Evolutionary conservation across 2,113 vertebrate species (phyloP).

Genomic region (Rhea pennata): DNA sequence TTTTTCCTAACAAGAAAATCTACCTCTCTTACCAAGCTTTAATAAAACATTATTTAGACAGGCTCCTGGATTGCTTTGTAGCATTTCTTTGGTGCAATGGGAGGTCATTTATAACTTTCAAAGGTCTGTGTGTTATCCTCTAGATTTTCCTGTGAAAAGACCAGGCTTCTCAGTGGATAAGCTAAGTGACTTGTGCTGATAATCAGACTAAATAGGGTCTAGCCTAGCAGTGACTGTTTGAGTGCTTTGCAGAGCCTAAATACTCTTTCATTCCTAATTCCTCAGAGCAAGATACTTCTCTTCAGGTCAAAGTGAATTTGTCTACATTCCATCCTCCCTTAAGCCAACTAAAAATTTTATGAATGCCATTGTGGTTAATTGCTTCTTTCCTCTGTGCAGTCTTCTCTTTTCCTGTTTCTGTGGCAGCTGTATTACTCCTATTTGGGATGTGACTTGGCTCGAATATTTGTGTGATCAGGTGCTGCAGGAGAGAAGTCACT

Average conservation of each 20-base stretch:
- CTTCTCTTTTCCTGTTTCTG: background rate
- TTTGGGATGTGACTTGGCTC: background rate
- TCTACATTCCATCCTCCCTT: background rate
- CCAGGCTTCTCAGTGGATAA: background rate
- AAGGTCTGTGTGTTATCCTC: background rate
- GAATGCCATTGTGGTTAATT: background rate
- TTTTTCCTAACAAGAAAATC: background rate
- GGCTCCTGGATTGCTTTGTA: background rate
- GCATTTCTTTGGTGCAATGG: background rate
- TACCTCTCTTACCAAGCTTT: background rate
- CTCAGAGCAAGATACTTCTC: background rate
- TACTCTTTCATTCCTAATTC: background rate
- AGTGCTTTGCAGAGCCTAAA: background rate
- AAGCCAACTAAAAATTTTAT: background rate
- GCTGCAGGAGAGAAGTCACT: background rate
- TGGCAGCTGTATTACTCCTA: background rate
- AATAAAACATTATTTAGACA: background rate
- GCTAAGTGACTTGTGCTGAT: background rate
- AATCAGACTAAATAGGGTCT: background rate
- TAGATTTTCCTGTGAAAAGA: background rate
- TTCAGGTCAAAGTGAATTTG: background rate
- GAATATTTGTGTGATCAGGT: rapidly evolving
- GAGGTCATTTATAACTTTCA: background rate
- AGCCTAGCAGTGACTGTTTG: background rate
- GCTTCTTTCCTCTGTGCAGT: background rate